A percentile compares a stretch with the other conserved stretches of the same genome.
phyloP scores from a whole-genome alignment of 2,113 vertebrate species.

The Choloepus hoffmanni region DNA sequence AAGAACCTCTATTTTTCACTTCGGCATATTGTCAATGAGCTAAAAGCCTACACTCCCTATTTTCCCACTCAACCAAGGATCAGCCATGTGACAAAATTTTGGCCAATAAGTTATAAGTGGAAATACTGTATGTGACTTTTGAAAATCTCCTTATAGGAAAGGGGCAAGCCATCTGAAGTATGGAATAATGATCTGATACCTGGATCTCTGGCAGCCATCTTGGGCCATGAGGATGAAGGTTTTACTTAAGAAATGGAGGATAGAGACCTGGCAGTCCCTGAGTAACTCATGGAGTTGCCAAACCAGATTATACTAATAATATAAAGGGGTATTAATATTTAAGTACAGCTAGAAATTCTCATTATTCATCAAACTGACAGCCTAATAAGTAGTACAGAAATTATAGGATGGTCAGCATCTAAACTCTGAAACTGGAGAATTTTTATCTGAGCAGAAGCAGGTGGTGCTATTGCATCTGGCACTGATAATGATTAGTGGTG shows the following conservation, averaged over 20 bases:
- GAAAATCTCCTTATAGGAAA: neutral
- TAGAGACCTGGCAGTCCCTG: neutral
- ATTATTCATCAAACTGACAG: neutral
- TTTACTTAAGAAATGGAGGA: neutral
- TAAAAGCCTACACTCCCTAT: neutral
- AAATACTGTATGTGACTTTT: neutral
- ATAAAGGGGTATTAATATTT: neutral
- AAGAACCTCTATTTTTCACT: neutral
- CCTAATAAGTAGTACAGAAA: neutral
- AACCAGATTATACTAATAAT: neutral
- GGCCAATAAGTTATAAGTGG: neutral
- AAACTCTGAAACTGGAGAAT: slow-evolving; percentile 24
- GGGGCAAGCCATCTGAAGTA: neutral
- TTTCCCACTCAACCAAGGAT: neutral
- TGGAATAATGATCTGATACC: neutral
- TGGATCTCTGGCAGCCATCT: neutral
- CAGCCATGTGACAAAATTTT: neutral
- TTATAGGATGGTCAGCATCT: neutral
- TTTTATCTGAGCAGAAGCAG: slow-evolving; percentile 47
- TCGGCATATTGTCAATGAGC: neutral
- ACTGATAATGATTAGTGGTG: slow-evolving; percentile 18
- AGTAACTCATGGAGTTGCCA: neutral
- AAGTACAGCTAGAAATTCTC: neutral
- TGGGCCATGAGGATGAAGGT: neutral
- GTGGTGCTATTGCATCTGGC: slow-evolving; percentile 58